These are phyloP conservation scores for Tribolium madens DNA, from an alignment of 1,140 invertebrate species.

Conservation along the genomic window DNA sequence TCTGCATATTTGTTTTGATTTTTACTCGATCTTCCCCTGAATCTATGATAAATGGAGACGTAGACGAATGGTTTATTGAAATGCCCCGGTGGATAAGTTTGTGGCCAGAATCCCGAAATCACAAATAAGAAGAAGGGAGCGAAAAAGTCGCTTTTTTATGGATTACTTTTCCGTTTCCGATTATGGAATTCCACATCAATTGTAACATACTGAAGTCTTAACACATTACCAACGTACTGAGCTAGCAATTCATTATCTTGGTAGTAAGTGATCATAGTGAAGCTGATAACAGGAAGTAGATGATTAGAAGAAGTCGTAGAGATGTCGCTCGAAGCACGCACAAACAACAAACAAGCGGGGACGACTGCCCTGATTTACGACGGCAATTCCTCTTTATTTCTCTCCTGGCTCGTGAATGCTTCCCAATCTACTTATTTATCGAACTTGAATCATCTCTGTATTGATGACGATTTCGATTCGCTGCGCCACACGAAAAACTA, in stretches of 20 bases:
- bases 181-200: no score
- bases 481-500: neutral
- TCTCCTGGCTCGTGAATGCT: constrained; percentile 60
- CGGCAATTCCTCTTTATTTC: constrained; percentile 64
- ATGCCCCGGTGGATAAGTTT: constrained; percentile 58
- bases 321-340: constrained; percentile 52
- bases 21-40: constrained; percentile 50
- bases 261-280: constrained; percentile 44
- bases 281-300: constrained; percentile 47
- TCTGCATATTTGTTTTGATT: constrained; percentile 63
- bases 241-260: constrained; percentile 44
- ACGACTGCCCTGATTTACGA: constrained; percentile 54
- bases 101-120: constrained; percentile 53
- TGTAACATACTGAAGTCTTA: neutral
- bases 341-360: constrained; percentile 56
- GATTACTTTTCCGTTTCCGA: constrained; percentile 54
- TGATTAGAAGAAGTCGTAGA: constrained; percentile 54
- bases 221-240: constrained; percentile 3
- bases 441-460: constrained; percentile 58
- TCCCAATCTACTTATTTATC: constrained; percentile 63
- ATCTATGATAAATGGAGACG: constrained; percentile 60
- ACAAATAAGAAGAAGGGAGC: constrained; percentile 55
- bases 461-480: constrained; percentile 32
- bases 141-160: constrained; percentile 49
- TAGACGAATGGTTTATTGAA: constrained; percentile 63